A percentile compares a stretch with the other conserved stretches of the same genome.
phyloP scores from a whole-genome alignment of 2,113 vertebrate genomes.

The Antechinus flavipes region DNA sequence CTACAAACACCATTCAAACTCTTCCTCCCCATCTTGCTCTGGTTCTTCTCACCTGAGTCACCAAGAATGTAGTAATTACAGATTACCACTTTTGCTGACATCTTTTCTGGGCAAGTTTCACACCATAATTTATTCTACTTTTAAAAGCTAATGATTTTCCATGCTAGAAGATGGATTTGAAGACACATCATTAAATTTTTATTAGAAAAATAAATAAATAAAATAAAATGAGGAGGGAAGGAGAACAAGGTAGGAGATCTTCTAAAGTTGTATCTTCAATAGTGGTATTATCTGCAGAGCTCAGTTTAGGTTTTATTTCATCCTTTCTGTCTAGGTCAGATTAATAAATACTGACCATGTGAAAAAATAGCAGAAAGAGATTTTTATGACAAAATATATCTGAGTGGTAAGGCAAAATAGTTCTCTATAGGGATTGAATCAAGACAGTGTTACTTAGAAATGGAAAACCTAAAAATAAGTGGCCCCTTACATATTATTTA shows the following conservation, averaged over 20 bases:
- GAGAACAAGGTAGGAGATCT: background rate
- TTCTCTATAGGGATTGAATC: background rate
- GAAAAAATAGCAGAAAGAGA: background rate
- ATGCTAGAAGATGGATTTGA: constrained; percentile 16
- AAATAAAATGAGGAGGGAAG: background rate
- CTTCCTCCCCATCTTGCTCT: background rate
- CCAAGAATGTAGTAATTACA: constrained; percentile 43
- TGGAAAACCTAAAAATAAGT: background rate
- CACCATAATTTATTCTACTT: constrained; percentile 51
- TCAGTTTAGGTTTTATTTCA: background rate
- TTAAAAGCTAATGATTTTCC: constrained; percentile 74
- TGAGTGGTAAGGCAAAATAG: background rate
- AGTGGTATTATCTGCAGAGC: background rate
- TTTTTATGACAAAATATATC: background rate
- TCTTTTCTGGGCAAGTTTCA: constrained; percentile 48
- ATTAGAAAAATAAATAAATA: constrained; percentile 45
- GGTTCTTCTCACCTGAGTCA: constrained; percentile 27
- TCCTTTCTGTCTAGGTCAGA: constrained; percentile 29
- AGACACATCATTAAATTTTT: constrained; percentile 57
- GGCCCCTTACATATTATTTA: background rate
- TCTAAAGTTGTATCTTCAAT: background rate
- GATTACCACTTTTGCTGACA: background rate
- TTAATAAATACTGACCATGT: background rate
- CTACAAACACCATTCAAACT: constrained; percentile 1
- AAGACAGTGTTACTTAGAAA: background rate